Evolutionary conservation across 2,888 invertebrate species (phyloP), one percentile per base, ranked within the genome.

Genomic region (Drepana falcataria): DNA sequence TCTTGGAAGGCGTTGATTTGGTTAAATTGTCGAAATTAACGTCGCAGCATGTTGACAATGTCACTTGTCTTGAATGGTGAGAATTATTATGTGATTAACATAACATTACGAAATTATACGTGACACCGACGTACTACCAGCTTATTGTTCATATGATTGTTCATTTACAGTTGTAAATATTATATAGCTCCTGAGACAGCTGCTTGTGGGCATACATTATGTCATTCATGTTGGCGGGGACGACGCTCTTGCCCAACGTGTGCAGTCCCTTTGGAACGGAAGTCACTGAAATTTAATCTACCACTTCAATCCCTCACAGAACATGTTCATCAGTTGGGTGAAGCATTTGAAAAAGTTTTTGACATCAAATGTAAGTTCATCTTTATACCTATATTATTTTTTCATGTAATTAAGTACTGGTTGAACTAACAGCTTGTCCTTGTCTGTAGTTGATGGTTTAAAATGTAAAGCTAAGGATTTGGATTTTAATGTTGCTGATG

Each of bases 11-110:
- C 37, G 59, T 77, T 35, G 71, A 85, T 61, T 54, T 75, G 48
- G 64, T 61, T 37, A 69, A 69, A 56, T 54, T 83, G 59, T 72
- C 75, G 2, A 79, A 77, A 67, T 56, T 81, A 57, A 66, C 68
- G 47, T 73, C 71, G 40, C 67, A 71, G 48, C 77, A 79, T 62
- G 72, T 77, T 37, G 83, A 87, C 55, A 68, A 77, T 55, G 75
- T 82, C 37, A 87, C 84, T 53, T 90, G 89, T 66, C 63, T 83
- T 52, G 83, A 84, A 69, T 90, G 89, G 89, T 89, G 71, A 62
- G 81, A 5, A 37, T 37, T 4, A 4, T 4, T 37, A 37, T 37
- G 4, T 37, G 3, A 3, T 5, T 4, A 37, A 4, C 4, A 37
- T 37, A 3, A 37, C 5, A 37, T 4, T 4, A 37, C 37, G 4